Percentiles rank a stretch among this genome's conserved stretches.
Evolutionary conservation across 2,888 invertebrate species (phyloP).

Genomic region (Folsomia candida): DNA sequence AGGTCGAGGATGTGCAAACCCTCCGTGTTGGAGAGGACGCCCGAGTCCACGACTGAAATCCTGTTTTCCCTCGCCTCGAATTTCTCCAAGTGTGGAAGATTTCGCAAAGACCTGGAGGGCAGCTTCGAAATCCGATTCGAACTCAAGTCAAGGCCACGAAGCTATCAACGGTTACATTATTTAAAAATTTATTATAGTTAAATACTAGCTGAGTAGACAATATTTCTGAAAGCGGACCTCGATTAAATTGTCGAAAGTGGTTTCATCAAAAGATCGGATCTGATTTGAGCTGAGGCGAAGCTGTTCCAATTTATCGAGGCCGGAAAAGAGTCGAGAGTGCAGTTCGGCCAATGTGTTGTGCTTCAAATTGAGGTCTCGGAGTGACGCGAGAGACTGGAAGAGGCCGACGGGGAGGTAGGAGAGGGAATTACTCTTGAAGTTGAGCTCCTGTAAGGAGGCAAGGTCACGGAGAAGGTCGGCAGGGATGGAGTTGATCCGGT

Average conservation of each 20-base stretch:
- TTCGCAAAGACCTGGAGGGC: slow-evolving; percentile 62
- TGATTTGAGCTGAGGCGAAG: slow-evolving; percentile 72
- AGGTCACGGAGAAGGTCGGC: slow-evolving; percentile 40
- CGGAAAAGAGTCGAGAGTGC: slow-evolving; percentile 36
- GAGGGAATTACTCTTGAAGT: slow-evolving; percentile 50
- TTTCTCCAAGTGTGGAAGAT: slow-evolving; percentile 65
- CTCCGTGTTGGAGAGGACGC: slow-evolving; percentile 62
- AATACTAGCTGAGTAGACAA: too few relatives aligned
- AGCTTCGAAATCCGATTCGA: slow-evolving; percentile 71
- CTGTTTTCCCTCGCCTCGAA: slow-evolving; percentile 75
- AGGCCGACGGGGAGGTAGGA: slow-evolving; percentile 42
- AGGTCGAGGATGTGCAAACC: slow-evolving; percentile 72
- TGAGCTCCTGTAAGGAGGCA: slow-evolving; percentile 44
- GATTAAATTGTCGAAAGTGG: slow-evolving; percentile 67
- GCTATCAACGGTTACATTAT: too few relatives aligned
- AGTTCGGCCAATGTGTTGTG: slow-evolving; percentile 45
- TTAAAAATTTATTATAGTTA: too few relatives aligned
- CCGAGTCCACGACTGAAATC: slow-evolving; percentile 67
- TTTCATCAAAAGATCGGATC: slow-evolving; percentile 67
- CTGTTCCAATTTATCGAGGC: slow-evolving; percentile 43
- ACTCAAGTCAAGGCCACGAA: slow-evolving; percentile 72
- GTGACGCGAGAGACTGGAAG: slow-evolving; percentile 36
- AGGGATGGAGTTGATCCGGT: slow-evolving; percentile 48
- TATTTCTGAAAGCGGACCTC: too few relatives aligned
- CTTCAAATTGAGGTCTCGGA: slow-evolving; percentile 46